Evolutionary conservation across 2,113 vertebrate species (phyloP).

Genomic region (Danionella cerebrum): DNA sequence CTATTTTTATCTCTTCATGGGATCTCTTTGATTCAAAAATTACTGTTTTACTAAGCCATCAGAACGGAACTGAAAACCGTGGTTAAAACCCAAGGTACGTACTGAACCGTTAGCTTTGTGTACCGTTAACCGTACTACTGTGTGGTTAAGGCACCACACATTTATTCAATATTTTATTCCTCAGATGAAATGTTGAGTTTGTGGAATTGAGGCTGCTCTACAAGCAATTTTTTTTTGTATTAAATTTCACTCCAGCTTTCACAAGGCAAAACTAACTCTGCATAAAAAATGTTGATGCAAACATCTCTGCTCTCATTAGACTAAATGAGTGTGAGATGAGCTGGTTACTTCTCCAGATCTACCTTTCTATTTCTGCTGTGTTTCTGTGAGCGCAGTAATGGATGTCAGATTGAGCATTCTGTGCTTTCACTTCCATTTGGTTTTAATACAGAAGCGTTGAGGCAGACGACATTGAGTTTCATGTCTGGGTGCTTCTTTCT

Average conservation of each 20-base stretch:
- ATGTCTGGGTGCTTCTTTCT: slow-evolving; percentile 39
- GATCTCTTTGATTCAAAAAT: no score
- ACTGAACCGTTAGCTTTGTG: no score
- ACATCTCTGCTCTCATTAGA: slow-evolving; percentile 18
- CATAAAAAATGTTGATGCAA: neutral
- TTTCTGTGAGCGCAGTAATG: slow-evolving; percentile 17
- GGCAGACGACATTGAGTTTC: slow-evolving; percentile 42
- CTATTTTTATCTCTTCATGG: no score
- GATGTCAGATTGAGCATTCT: slow-evolving; percentile 38
- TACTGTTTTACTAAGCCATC: no score
- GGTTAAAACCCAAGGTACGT: no score
- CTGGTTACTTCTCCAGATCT: slow-evolving; percentile 1
- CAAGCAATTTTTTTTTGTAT: neutral
- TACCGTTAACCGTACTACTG: no score
- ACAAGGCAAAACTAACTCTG: neutral
- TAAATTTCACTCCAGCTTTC: neutral
- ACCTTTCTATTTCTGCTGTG: neutral
- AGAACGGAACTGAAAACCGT: no score
- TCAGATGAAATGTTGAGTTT: no score
- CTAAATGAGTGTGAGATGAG: slow-evolving; percentile 21
- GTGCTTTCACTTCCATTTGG: slow-evolving; percentile 31
- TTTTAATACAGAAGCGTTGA: slow-evolving; percentile 41
- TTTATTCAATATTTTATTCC: no score
- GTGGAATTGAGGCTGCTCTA: no score
- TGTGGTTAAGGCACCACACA: no score